Evolutionary conservation across 2,888 invertebrate species (phyloP), one percentile per base, ranked within the genome.

Genomic region (Dryobotodes eremita): DNA sequence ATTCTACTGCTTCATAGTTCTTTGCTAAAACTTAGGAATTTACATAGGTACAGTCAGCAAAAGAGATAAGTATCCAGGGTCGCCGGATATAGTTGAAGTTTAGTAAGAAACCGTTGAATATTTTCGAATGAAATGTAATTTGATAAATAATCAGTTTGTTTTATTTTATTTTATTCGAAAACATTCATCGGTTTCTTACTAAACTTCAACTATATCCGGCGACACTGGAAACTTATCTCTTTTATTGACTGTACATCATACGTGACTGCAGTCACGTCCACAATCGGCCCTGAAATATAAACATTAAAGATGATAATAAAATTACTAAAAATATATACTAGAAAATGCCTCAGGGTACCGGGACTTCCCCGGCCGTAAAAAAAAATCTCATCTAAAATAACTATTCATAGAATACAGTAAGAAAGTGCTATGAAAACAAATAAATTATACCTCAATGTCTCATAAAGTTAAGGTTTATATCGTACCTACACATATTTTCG

Each of bases 401-500:
- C 26, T 65, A 3, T 78, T 79, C 26, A 0, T 17, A 57, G 55
- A 77, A 77, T 1, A 8, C 26, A 48, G 17, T 46, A 62, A 23
- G 20, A 36, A 77, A 62, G 6, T 55, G 36, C 17, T 64, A 20
- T 26, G 66, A 71, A 70, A 66, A 71, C 48, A 71, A 53, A 74
- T 73, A 77, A 72, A 82, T 74, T 31, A 68, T 48, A 70, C 8
- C 17, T 48, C 0, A 53, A 13, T 75, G 10, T 68, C 31, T 82
- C 77, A 46, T 82, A 69, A 76, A 59, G 15, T 42, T 26, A 20
- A 42, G 46, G 20, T 70, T 81, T 70, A 61, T 71, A 8, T 10
- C 42, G 15, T 23, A 48, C 23, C n/a, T 57, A 64, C 36, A n/a
- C 36, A 48, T 13, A 36, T n/a, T 68, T 69, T 50, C 13, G 13